These are phyloP conservation scores for Meleagris gallopavo DNA, from an alignment of 2,113 vertebrate genomes.

Conservation along the genomic window DNA sequence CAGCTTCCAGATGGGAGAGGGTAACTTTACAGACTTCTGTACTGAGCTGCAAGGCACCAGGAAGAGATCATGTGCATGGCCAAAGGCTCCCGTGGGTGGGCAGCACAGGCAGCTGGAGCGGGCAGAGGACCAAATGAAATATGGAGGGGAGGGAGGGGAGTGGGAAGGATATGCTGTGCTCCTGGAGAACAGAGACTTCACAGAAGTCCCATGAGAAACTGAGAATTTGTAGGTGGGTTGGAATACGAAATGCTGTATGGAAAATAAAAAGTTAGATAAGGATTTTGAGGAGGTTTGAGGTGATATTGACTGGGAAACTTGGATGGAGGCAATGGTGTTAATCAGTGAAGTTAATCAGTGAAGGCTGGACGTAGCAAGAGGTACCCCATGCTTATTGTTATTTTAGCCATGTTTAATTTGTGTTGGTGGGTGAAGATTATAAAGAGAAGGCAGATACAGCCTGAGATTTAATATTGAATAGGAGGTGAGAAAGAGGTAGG, in stretches of 20 bases:
- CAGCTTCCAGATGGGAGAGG: not conserved
- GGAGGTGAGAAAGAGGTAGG: not conserved
- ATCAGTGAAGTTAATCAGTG: not conserved
- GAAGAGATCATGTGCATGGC: not conserved
- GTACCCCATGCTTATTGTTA: not conserved
- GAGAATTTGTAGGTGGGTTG: not conserved
- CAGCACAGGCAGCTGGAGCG: not conserved
- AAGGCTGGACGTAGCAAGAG: not conserved
- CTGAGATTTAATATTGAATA: not conserved
- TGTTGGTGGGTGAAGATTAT: not conserved
- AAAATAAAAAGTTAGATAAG: not conserved
- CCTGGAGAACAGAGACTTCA: not conserved
- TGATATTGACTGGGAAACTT: accelerated
- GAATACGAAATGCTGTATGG: not conserved
- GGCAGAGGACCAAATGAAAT: not conserved
- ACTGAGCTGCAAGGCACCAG: not conserved
- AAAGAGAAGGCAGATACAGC: not conserved
- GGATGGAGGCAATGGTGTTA: not conserved
- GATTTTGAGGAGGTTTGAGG: not conserved
- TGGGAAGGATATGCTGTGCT: not conserved
- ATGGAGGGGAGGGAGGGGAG: not conserved
- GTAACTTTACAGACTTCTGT: not conserved
- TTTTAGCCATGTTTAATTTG: not conserved
- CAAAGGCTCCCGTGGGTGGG: not conserved
- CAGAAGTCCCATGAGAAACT: not conserved